Evolutionary conservation across 1,140 invertebrate species (phyloP).

Genomic region (Stegodyphus mimosarum): DNA sequence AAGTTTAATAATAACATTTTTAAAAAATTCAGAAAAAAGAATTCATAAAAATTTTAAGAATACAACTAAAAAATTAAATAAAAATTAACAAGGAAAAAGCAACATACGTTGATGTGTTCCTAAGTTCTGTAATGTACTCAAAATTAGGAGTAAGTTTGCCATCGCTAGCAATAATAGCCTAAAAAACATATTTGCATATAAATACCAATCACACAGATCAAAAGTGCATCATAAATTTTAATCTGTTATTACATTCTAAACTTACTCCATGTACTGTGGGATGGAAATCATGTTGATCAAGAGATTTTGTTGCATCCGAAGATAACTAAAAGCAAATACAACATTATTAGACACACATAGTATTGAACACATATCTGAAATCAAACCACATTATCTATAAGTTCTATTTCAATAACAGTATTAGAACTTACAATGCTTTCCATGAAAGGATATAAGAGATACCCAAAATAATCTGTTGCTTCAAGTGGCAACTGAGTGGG

Average conservation of each 20-base stretch:
- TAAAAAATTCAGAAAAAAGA: too few species aligned
- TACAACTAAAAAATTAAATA: too few species aligned
- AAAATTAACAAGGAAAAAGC: neutral
- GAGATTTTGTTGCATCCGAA: conserved; percentile 86
- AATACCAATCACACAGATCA: conserved; percentile 26
- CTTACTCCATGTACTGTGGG: conserved; percentile 85
- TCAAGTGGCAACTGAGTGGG: conserved; percentile 97
- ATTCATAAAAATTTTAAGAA: too few species aligned
- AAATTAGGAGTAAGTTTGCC: conserved; percentile 91
- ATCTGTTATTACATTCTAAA: conserved; percentile 57
- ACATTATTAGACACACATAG: conserved; percentile 14
- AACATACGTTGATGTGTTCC: conserved; percentile 72
- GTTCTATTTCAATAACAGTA: neutral
- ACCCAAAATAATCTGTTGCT: conserved; percentile 97
- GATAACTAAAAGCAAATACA: conserved; percentile 73
- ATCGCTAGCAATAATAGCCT: conserved; percentile 97
- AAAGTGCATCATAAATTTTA: conserved; percentile 16
- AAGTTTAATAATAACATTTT: too few species aligned
- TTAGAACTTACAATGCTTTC: conserved; percentile 78
- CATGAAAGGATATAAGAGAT: conserved; percentile 89
- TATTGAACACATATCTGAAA: too few species aligned
- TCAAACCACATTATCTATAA: neutral
- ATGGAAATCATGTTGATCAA: conserved; percentile 82
- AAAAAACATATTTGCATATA: conserved; percentile 63
- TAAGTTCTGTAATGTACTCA: conserved; percentile 93